Evolutionary conservation across 2,888 invertebrate genomes (phyloP), one percentile per base, ranked within the genome.

Genomic region (Himalopsyche anomala): DNA sequence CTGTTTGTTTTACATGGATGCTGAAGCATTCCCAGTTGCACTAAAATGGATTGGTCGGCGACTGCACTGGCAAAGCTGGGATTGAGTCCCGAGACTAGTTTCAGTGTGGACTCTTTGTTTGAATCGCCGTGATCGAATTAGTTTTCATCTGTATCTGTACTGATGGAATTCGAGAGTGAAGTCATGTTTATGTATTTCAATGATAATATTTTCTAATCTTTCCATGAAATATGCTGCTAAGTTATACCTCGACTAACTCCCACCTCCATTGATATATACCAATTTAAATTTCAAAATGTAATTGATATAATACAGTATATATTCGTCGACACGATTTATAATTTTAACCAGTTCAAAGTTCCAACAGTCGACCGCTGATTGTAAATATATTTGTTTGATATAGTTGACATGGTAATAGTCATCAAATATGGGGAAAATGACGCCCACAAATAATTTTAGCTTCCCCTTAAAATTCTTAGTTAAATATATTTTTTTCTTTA

Each of bases 351-450:
- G 4, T 74, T 74, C 28, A 74, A 74, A 15, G 36, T 74, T 74
- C 36, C 36, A 74, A 74, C 74, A 74, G 74, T 62, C 6, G 74
- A 74, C 36, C 38, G 28, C 36, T 74, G 62, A 62, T 62, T 62
- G 74, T 74, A 74, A 74, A 74, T 74, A 74, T 74, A 74, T 74
- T 12, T 36, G 9, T 74, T 74, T 74, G 69, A 69, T 74, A 12
- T 74, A 74, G 38, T 74, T 38, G 11, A 74, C 74, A 74, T 38
- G 36, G 12, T 74, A 62, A 74, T 74, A 74, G 74, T 74, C 38
- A 74, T 74, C 36, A 74, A 74, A 15, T 19, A 19, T 74, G 74
- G 74, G 74, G 15, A 51, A 74, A 74, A 36, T 69, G 36, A 74
- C 38, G 15, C 36, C 36, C 36, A 36, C 5, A 74, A 74, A 38